A percentile compares a stretch with the other conserved stretches of the same genome.
Evolutionary conservation across 2,888 invertebrate genomes (phyloP).

Genomic region (Lochmaea capreae): DNA sequence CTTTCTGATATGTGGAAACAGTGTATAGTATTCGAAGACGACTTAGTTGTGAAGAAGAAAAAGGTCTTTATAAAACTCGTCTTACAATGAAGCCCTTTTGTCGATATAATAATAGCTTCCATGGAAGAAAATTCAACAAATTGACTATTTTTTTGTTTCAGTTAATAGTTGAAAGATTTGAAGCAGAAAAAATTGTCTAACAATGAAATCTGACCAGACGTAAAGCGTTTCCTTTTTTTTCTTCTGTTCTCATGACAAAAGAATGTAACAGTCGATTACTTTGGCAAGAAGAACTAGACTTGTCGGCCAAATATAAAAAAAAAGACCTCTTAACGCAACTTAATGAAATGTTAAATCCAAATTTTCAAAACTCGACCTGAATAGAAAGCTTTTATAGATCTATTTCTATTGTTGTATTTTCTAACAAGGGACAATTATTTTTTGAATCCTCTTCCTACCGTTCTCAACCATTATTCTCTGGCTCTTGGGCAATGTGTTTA

Average conservation of each 20-base stretch:
- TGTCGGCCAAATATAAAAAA: conserved; percentile 46
- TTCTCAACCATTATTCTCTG: conserved; percentile 33
- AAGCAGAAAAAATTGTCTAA: background rate
- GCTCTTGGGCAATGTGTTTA: conserved; percentile 43
- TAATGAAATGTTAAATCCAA: conserved; percentile 61
- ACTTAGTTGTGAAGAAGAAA: no score
- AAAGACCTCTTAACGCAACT: conserved; percentile 55
- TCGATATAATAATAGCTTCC: no score
- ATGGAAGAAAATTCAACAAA: no score
- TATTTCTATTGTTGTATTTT: conserved; percentile 39
- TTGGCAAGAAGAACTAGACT: conserved; percentile 44
- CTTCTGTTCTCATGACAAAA: conserved; percentile 35
- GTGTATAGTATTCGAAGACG: no score
- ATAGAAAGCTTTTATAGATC: conserved; percentile 42
- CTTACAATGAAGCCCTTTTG: no score
- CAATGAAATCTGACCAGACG: conserved; percentile 39
- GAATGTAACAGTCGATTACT: conserved; percentile 46
- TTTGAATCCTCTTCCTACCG: conserved; percentile 41
- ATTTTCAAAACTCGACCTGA: conserved; percentile 53
- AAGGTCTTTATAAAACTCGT: no score
- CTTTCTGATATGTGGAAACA: no score
- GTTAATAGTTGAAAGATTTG: background rate
- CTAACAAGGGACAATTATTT: conserved; percentile 44
- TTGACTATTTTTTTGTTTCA: background rate
- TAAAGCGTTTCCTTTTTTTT: conserved; percentile 38